Percentiles rank a stretch among this genome's conserved stretches.
Conservation (phyloP, 2,888 invertebrate species). For the Morpho deidamia region DNA sequence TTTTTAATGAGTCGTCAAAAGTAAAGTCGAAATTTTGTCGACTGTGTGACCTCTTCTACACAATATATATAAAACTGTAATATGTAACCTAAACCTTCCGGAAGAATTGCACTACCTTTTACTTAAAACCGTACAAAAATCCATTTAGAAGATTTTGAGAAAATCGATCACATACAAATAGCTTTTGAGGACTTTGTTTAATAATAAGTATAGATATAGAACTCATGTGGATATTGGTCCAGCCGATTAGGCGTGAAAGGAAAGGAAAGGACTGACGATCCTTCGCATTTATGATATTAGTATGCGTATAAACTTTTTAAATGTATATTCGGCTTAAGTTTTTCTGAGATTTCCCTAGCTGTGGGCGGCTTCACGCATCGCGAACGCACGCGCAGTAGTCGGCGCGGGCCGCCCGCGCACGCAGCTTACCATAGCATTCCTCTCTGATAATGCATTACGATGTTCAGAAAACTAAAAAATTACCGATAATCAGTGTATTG, state of each 20-base stretch:
- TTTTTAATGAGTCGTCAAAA: too few species aligned
- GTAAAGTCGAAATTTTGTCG: too few species aligned
- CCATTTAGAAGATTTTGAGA: too few species aligned
- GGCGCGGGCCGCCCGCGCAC: constrained; percentile 45
- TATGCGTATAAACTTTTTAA: constrained; percentile 33
- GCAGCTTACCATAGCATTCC: constrained; percentile 40
- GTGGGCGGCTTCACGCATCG: constrained; percentile 30
- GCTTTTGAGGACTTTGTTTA: too few species aligned
- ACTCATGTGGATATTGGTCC: too few species aligned
- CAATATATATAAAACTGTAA: too few species aligned
- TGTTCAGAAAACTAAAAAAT: constrained; percentile 30
- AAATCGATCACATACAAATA: too few species aligned
- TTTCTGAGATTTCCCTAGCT: constrained; percentile 66
- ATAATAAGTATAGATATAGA: too few species aligned
- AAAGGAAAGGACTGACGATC: background rate
- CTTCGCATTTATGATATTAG: background rate
- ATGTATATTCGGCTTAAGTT: constrained; percentile 37
- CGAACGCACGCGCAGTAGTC: constrained; percentile 41
- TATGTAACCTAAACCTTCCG: too few species aligned
- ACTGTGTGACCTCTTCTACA: too few species aligned
- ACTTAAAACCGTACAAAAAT: too few species aligned
- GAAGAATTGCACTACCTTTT: too few species aligned
- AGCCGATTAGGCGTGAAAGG: background rate
- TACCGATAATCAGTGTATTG: constrained; percentile 21
- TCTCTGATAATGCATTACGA: constrained; percentile 71